Evolutionary conservation across 2,888 invertebrate genomes (phyloP), one percentile per base, ranked within the genome.

Genomic region (Fragum whitleyi): DNA sequence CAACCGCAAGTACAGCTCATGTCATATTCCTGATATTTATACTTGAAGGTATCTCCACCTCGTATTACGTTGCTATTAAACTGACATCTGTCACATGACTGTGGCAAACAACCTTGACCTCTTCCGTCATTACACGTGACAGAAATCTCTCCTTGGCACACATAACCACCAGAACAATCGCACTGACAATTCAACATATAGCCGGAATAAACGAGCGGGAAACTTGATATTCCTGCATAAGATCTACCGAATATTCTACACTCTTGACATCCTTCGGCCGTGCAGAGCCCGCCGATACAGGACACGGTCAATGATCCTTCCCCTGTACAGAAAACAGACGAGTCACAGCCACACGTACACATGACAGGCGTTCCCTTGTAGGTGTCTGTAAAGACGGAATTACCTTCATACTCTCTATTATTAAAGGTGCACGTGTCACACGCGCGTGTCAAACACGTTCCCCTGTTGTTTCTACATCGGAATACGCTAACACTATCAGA

Each of bases 1-100:
- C 85, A 85, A 2, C 77, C 76, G 26, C 85, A 85, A 0, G 73
- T 77, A 26, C 85, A 85, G 1, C 65, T 42, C 82, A 85, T 83
- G 51, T 83, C 79, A 36, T 81, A 77, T 0, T 81, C 79, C 32
- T 79, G 77, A 47, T 85, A 83, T 2, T 53, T 26, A 11, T 83
- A 68, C 19, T 78, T 71, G 42, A 81, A 85, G 0, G 42, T 71
- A 0, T 80, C 75, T 28, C 70, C 16, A 0, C 80, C 81, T 21
- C 72, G 59, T 47, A 77, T 80, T 7, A 76, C 74, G 2, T 65
- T 70, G 7, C 76, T 77, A 28, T 80, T 67, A n/a, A 79, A 79
- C 16, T 28, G 6, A 55, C 85, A 85, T 19, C 74, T 55, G n/a
- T 62, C 59, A 59, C 85, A 85, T 0, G 57, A 61, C 2, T 74